A percentile compares a stretch with the other conserved stretches of the same genome.
These are phyloP conservation scores for Camelus dromedarius DNA, from an alignment of 2,113 vertebrate genomes.

Conservation along the genomic window DNA sequence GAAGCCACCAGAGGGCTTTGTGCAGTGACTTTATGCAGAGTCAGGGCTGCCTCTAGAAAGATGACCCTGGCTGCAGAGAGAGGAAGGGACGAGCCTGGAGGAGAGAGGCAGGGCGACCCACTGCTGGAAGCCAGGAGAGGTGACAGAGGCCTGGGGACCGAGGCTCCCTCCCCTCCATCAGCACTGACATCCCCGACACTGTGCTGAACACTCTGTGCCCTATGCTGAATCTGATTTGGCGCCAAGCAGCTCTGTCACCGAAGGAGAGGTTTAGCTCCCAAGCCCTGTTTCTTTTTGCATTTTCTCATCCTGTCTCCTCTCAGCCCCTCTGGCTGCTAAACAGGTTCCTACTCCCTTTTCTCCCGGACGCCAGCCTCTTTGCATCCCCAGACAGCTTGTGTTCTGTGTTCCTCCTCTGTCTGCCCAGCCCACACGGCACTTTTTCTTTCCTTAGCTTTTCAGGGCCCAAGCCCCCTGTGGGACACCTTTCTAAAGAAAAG, in stretches of 20 bases:
- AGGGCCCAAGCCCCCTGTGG: background rate
- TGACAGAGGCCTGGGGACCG: background rate
- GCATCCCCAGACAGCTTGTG: background rate
- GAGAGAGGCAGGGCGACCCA: background rate
- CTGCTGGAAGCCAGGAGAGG: background rate
- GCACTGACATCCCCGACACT: background rate
- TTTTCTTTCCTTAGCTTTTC: background rate
- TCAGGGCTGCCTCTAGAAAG: background rate
- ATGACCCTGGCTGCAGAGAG: background rate
- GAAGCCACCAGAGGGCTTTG: background rate
- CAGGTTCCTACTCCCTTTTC: fast-evolving
- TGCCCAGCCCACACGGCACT: fast-evolving
- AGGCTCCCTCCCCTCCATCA: background rate
- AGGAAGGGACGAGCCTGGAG: background rate
- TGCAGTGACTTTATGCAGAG: background rate
- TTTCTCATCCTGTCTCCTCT: background rate
- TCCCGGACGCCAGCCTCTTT: background rate
- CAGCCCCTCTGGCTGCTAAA: background rate
- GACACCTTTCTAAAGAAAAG: background rate
- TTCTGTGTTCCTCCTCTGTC: background rate
- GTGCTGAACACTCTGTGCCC: background rate
- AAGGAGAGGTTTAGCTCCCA: background rate
- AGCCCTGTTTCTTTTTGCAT: background rate
- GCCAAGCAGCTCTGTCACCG: background rate
- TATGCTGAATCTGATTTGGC: background rate